phyloP scores from a whole-genome alignment of 2,113 vertebrate species.

The Cynoglossus semilaevis region DNA sequence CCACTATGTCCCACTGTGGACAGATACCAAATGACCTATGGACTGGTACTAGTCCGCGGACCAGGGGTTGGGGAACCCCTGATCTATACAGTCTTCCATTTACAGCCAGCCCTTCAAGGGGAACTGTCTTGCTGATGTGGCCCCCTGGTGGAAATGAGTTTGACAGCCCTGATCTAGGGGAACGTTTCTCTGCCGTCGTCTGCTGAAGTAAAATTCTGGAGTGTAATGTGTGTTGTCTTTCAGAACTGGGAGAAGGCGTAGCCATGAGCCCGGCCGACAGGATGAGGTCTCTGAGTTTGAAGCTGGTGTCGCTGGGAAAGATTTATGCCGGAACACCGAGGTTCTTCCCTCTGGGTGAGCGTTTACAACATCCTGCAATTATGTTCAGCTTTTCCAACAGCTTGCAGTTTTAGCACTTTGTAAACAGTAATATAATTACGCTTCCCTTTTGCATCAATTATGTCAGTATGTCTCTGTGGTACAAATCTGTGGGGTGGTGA shows the following conservation, averaged over 20 bases:
- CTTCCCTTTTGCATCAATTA: constrained; percentile 40
- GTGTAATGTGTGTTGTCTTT: constrained; percentile 35
- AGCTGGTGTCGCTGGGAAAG: constrained; percentile 91
- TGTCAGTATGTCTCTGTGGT: constrained; percentile 30
- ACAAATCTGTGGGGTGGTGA: constrained; percentile 23
- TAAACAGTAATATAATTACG: constrained; percentile 41
- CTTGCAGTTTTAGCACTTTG: constrained; percentile 24
- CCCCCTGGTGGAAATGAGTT: too few relatives aligned
- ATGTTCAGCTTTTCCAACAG: constrained; percentile 28
- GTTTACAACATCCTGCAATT: constrained; percentile 7
- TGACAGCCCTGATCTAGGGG: too few relatives aligned
- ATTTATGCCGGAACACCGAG: constrained; percentile 92
- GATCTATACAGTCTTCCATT: too few relatives aligned
- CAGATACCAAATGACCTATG: too few relatives aligned
- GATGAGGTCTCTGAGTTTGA: constrained; percentile 91
- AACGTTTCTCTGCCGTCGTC: background rate
- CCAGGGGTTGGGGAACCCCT: too few relatives aligned
- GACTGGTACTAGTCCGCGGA: too few relatives aligned
- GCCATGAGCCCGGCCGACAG: constrained; percentile 84
- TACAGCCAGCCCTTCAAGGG: too few relatives aligned
- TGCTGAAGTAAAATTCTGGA: background rate
- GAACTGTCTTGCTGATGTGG: too few relatives aligned
- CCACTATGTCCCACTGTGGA: too few relatives aligned
- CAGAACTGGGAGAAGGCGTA: constrained; percentile 86
- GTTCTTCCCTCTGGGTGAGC: constrained; percentile 92